Base-by-base conservation (phyloP, 64 coral and sea anemone genomes). In the Montipora foliosa region DNA sequence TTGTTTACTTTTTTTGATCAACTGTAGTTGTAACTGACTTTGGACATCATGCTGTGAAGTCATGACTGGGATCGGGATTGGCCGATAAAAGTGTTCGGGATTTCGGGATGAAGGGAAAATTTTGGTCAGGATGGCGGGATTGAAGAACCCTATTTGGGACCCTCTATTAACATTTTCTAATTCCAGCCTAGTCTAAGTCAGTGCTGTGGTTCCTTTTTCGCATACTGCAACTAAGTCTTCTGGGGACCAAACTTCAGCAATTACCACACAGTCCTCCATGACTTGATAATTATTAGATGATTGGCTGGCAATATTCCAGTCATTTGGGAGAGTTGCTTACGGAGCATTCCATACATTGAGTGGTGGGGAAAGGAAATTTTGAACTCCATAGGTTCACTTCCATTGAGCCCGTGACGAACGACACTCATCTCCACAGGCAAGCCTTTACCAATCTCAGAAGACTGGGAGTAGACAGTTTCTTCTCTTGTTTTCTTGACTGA, bases 361-460 rank as follows among this genome's bases (percentile, higher is more conserved):
- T 25, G 19, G 70, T 21, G 21, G 7, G 70, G n/a, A 73, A 73
- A 20, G 21, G 70, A 73, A 20, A 73, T 25, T 24, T 25, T 73
- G 70, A 73, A 73, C 11, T 73, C 21, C 70, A 25, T 0, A 73
- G 70, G 70, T 73, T 25, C 21, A 73, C 70, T 25, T 24, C 21
- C 70, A 21, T 73, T 73, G 45, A 47, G 45, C 76, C 76, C 12
- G 46, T 78, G 76, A n/a, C 76, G 76, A 78, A 49, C 45, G 47
- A 78, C 76, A 48, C 45, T 78, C 76, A 78, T 78, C 76, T 49
- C 76, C 44, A 78, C 8, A 78, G 76, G 44, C 76, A 78, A 78
- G 45, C 76, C 48, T 78, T 78, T 78, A 78, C 76, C 76, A 12
- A 78, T 78, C 76, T 78, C 76, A 78, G 44, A 78, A 15, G 76